Evolutionary conservation across 2,888 invertebrate species (phyloP).

Genomic region (Ormyrus pomaceus): DNA sequence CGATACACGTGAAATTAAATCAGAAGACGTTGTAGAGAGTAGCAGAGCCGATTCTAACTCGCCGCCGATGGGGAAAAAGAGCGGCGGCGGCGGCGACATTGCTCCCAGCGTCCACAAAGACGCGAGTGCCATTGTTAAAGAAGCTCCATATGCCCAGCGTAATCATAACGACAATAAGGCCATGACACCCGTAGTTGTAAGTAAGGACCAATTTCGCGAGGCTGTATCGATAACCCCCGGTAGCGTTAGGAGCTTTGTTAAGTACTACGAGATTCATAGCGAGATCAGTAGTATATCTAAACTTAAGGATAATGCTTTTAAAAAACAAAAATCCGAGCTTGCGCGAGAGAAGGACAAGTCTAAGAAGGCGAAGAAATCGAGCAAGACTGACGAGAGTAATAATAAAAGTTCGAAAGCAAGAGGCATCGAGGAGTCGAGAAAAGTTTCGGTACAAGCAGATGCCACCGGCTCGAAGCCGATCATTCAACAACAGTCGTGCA

Average conservation of each 20-base stretch:
- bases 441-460: background rate
- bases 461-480: background rate
- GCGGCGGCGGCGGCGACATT: background rate
- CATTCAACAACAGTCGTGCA: conserved; percentile 59
- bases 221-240: conserved; percentile 69
- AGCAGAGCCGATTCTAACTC: background rate
- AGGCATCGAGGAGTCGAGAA: background rate
- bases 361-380: conserved; percentile 4
- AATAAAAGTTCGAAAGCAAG: conserved; percentile 7
- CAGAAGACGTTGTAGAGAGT: background rate
- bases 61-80: background rate
- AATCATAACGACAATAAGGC: conserved; percentile 73
- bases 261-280: conserved; percentile 70
- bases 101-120: conserved; percentile 9
- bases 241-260: conserved; percentile 72
- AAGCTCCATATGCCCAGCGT: conserved; percentile 61
- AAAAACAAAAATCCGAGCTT: conserved; percentile 37
- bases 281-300: conserved; percentile 65
- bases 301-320: conserved; percentile 64
- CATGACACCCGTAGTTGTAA: conserved; percentile 71
- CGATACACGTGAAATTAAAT: conserved; percentile 30
- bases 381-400: background rate
- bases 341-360: conserved; percentile 1
- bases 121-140: conserved; percentile 71
- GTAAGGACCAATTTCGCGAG: conserved; percentile 70